Evolutionary conservation across 1,140 invertebrate genomes (phyloP).

Genomic region (Drosophila nebulosa): DNA sequence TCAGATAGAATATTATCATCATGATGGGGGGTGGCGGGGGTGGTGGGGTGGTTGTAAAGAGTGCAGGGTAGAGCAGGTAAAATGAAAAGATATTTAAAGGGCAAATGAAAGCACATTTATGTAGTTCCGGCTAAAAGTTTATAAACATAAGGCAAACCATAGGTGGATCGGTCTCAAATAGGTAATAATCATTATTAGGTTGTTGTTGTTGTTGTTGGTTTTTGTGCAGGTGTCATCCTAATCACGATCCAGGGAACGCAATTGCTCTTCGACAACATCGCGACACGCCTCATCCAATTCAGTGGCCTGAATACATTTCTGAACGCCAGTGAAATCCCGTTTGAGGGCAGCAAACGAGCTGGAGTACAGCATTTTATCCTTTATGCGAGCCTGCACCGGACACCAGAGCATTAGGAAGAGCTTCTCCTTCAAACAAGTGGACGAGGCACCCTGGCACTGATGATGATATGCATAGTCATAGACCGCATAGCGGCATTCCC

Average conservation of each 20-base stretch:
- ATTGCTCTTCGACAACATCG: conserved; percentile 31
- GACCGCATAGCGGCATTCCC: conserved; percentile 50
- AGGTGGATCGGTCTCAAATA: no score
- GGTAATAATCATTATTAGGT: no score
- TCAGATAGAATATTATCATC: background rate
- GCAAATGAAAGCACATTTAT: background rate
- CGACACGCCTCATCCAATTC: conserved; percentile 36
- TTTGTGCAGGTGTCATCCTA: background rate
- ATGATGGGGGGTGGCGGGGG: background rate
- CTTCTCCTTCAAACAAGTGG: conserved; percentile 42
- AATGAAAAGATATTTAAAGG: background rate
- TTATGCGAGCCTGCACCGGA: conserved; percentile 31
- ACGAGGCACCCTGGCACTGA: conserved; percentile 25
- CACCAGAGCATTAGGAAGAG: conserved; percentile 58
- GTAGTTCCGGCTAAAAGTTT: background rate
- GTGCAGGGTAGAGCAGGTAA: no score
- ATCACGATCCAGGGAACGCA: conserved; percentile 38
- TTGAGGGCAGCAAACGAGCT: conserved; percentile 44
- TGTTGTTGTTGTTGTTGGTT: no score
- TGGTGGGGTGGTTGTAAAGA: no score
- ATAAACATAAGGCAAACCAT: background rate
- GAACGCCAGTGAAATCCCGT: conserved; percentile 29
- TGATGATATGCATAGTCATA: conserved; percentile 47
- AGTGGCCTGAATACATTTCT: conserved; percentile 57
- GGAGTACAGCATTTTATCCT: conserved; percentile 64